Evolutionary conservation across 2,888 invertebrate genomes (phyloP), one percentile per base, ranked within the genome.

Genomic region (Myathropa florea): DNA sequence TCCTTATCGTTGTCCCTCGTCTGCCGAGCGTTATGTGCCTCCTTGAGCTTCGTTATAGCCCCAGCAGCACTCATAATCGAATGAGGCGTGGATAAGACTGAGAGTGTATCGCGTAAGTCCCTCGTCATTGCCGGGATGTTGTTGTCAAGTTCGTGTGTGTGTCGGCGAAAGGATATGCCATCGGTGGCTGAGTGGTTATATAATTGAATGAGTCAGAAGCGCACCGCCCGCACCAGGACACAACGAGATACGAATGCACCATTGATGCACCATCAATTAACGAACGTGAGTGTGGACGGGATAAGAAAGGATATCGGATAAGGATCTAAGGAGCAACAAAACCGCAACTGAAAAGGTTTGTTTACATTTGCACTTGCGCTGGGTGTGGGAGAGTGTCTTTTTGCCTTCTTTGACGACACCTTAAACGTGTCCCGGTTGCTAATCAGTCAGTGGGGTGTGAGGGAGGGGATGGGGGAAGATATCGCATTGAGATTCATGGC

Each of bases 321-420:
- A 46, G 46, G 39, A 39, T 14, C n/a, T 28, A 4, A 28, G 6
- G 18, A 18, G 7, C 18, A 1, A n/a, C 6, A n/a, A 57, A 18
- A 72, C 67, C 68, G 73, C 72, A 82, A 82, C 81, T 39, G 39
- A 82, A 85, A 85, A 85, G 85, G 85, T 85, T 78, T 82, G 85
- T 85, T 82, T 82, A 85, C 76, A 77, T 46, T 9, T 9, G 4
- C 21, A 53, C 21, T 18, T 61, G 3, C 14, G 10, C 18, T 6
- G 59, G 4, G 4, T 59, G 59, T 0, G 23, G 26, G 60, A 2
- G n/a, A n/a, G 26, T 6, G 10, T 6, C 21, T 7, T 21, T 26
- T 65, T 10, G 0, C 9, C n/a, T 28, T 55, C 9, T 30, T 63
- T 23, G 1, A 12, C 2, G 14, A 24, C 23, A 12, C 23, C 14